Evolutionary conservation across 2,797 vertebrate genomes (phyloP), one percentile per base, ranked within the genome.

Genomic region (Catharus ustulatus): DNA sequence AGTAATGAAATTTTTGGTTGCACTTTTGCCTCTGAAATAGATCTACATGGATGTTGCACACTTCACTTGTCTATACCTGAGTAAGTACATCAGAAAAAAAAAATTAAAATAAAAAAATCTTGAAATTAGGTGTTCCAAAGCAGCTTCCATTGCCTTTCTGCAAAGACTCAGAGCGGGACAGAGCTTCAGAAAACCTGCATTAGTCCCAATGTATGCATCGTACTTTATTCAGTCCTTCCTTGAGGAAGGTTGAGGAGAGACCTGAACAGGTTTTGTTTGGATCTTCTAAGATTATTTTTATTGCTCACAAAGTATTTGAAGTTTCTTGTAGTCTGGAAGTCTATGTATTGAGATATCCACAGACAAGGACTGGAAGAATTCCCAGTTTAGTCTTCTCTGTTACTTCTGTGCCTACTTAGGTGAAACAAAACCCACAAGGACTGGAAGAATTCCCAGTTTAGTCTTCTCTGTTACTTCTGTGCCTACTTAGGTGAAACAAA

Each of bases 151-250:
- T 61, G 14, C 24, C 19, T 63, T 72, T 75, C 13, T 2, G 2
- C 11, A 62, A 57, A 73, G 34, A 34, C 18, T 45, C 0, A 0
- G 26, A 23, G 22, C 21, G 7, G 11, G 22, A 9, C 10, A 36
- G n/a, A 42, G 3, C 38, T 82, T 81, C 48, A 51, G 84, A 66
- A 89, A 30, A 45, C 24, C 34, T 58, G 5, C 23, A 5, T 32
- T 0, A 0, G 1, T 38, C 45, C 55, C 32, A 22, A 1, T 15
- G 3, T 27, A 6, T 58, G 15, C 5, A 0, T 36, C 64, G 29
- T 52, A 6, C 10, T 82, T 42, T n/a, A 18, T 69, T 73, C 15
- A 30, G 6, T 63, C 11, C 24, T 69, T 86, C 11, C 7, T 40
- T 3, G 2, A 36, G 46, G 13, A 76, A 67, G 24, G 24, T 5